Conservation (phyloP, 2,888 invertebrate genomes). For the Aethes cnicana region DNA sequence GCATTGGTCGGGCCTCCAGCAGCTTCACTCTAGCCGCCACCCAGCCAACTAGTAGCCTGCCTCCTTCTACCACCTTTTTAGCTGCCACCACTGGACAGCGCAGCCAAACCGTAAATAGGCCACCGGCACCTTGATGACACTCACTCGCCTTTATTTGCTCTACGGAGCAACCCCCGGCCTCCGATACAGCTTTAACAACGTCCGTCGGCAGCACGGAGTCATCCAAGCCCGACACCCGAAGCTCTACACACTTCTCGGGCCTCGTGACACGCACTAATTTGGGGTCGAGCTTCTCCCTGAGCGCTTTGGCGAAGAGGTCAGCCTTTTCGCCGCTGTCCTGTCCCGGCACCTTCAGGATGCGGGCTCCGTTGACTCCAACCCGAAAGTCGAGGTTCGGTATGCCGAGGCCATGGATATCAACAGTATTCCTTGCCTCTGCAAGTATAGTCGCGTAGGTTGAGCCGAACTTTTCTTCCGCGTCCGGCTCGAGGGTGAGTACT, state of each 20-base stretch:
- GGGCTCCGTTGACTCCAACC: slow-evolving; percentile 24
- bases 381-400: slow-evolving; percentile 1
- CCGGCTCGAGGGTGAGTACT: slow-evolving; percentile 27
- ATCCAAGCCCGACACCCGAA: slow-evolving; percentile 3
- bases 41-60: slow-evolving; percentile 7
- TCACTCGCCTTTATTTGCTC: neutral
- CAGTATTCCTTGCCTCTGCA: slow-evolving; percentile 11
- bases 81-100: slow-evolving; percentile 13
- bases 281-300: slow-evolving; percentile 5
- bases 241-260: slow-evolving; percentile 3
- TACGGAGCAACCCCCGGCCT: neutral
- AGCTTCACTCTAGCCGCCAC: neutral
- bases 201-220: slow-evolving; percentile 3
- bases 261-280: neutral
- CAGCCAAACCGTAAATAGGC: neutral
- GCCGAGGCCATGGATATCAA: slow-evolving; percentile 9
- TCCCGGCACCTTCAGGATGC: slow-evolving; percentile 27
- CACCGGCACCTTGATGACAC: neutral
- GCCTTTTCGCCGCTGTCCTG: slow-evolving; percentile 14
- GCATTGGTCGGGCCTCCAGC: neutral
- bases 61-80: neutral
- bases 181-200: neutral
- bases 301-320: slow-evolving; percentile 24
- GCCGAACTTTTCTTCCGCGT: slow-evolving; percentile 23
- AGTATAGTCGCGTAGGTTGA: slow-evolving; percentile 15